These are phyloP conservation scores for Lasioglossum baleicum DNA, from an alignment of 1,140 invertebrate species.

Conservation along the genomic window DNA sequence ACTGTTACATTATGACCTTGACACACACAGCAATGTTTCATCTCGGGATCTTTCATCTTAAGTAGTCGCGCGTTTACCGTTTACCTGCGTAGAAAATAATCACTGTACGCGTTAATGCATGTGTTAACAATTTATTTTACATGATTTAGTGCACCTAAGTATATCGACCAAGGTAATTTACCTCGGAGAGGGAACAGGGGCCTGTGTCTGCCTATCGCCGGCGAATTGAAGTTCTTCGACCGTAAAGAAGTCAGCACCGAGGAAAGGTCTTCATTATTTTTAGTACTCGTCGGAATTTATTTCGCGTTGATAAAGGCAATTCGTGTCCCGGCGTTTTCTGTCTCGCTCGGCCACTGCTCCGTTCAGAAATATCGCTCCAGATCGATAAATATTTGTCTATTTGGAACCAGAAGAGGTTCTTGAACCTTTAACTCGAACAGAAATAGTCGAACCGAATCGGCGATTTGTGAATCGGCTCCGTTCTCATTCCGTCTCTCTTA, in stretches of 20 bases:
- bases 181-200: constrained; percentile 24
- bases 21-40: too few relatives aligned
- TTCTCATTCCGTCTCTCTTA: constrained; percentile 43
- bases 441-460: constrained; percentile 46
- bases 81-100: too few relatives aligned
- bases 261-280: constrained; percentile 9
- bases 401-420: constrained; percentile 35
- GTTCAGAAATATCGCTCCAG: neutral
- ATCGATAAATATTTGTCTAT: constrained; percentile 1
- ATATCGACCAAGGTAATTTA: constrained; percentile 18
- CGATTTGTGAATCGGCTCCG: constrained; percentile 47
- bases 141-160: neutral
- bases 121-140: too few relatives aligned
- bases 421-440: constrained; percentile 55
- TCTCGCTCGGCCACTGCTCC: too few relatives aligned
- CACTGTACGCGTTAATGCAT: too few relatives aligned
- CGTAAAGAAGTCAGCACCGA: neutral
- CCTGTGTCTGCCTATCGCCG: neutral
- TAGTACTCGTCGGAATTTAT: neutral
- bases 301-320: neutral
- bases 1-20: too few relatives aligned
- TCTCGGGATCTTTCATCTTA: too few relatives aligned
- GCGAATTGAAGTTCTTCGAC: neutral
- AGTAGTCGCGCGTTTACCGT: too few relatives aligned
- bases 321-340: neutral